Evolutionary conservation across 2,888 invertebrate genomes (phyloP).

Genomic region (Pandemis cinnamomeana): DNA sequence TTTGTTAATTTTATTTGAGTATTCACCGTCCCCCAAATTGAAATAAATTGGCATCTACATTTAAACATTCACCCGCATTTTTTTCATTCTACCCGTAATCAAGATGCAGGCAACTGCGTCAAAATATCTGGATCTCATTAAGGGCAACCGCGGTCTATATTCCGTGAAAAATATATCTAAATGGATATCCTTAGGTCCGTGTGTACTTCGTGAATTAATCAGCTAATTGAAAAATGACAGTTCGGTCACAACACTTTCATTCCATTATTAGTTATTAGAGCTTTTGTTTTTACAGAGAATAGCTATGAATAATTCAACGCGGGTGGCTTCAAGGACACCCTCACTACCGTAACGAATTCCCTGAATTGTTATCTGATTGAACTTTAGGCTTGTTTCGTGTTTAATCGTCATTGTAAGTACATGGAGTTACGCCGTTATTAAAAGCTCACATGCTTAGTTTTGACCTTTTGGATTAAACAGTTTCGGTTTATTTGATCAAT

Average conservation of each 20-base stretch:
- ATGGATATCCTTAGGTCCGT: background rate
- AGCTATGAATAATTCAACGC: background rate
- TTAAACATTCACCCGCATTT: no score
- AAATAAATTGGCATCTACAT: background rate
- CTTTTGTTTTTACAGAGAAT: background rate
- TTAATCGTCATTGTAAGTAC: background rate
- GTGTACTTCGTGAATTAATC: background rate
- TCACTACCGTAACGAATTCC: background rate
- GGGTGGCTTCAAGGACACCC: background rate
- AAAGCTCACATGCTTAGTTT: background rate
- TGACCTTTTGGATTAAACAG: background rate
- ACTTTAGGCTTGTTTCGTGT: background rate
- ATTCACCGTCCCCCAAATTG: background rate
- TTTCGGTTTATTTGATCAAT: no score
- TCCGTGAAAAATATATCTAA: background rate
- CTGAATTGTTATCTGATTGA: background rate
- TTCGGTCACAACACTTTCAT: background rate
- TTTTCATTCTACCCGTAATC: no score
- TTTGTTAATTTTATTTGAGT: background rate
- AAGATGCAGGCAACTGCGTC: no score
- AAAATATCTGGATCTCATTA: no score
- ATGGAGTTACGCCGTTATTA: background rate
- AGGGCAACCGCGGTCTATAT: no score
- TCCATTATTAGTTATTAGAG: background rate
- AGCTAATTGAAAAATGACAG: background rate